phyloP scores from a whole-genome alignment of 2,113 vertebrate species.

The Albula glossodonta region DNA sequence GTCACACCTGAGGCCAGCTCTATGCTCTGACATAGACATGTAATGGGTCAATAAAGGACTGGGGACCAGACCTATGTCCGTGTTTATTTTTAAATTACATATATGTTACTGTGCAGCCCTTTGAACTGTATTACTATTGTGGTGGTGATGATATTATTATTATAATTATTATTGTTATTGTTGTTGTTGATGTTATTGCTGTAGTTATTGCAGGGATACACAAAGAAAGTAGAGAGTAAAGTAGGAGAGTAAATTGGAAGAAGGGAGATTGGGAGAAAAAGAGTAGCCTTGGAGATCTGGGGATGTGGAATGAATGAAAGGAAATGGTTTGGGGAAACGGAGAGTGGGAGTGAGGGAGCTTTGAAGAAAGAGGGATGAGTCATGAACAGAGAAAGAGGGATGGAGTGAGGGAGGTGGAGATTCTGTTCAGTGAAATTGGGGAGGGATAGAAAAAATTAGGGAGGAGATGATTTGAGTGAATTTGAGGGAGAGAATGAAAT shows the following conservation, averaged over 20 bases:
- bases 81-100: no score
- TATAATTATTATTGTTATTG: no score
- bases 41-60: background rate
- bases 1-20: slow-evolving; percentile 12
- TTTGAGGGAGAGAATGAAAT: background rate
- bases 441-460: background rate
- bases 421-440: background rate
- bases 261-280: no score
- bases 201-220: background rate
- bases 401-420: background rate
- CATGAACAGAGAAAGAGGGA: background rate
- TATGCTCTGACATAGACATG: slow-evolving; percentile 18
- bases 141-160: no score
- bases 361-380: background rate
- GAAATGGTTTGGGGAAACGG: no score
- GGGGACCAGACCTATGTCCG: no score
- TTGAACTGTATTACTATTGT: no score
- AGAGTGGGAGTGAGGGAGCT: background rate
- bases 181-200: no score
- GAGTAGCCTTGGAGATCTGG: no score
- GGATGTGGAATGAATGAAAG: background rate
- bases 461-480: no score
- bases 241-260: background rate
- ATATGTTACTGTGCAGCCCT: no score
- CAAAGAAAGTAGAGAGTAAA: background rate